These are phyloP conservation scores for Carduelis carduelis DNA, from an alignment of 2,797 vertebrate genomes.

Conservation along the genomic window DNA sequence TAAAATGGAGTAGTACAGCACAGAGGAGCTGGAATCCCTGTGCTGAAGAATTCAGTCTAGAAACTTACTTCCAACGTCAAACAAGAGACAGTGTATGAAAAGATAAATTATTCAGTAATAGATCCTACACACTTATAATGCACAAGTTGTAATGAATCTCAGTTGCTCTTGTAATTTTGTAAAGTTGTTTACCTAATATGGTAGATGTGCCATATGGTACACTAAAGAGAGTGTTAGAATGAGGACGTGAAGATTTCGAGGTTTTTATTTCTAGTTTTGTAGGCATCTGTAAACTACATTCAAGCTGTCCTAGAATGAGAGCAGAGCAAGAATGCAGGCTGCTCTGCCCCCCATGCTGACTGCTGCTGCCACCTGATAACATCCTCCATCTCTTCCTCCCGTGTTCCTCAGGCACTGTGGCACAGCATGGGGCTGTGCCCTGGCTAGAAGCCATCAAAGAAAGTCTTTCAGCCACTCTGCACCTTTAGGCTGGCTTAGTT, in stretches of 20 bases:
- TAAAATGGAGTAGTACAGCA: neutral
- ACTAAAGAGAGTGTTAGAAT: conserved; percentile 7
- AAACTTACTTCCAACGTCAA: neutral
- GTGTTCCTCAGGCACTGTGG: fast-evolving
- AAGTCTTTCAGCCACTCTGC: neutral
- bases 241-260: conserved; percentile 24
- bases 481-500: neutral
- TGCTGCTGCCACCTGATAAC: neutral
- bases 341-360: neutral
- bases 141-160: conserved; percentile 46
- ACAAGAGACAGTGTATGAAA: neutral
- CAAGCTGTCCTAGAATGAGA: neutral
- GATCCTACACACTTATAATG: conserved; percentile 34
- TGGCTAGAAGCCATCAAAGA: neutral
- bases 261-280: conserved; percentile 40
- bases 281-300: conserved; percentile 7
- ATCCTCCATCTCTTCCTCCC: neutral
- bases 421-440: neutral
- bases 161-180: conserved; percentile 45
- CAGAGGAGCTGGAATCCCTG: neutral
- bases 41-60: neutral
- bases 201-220: conserved; percentile 42
- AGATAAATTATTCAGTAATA: conserved; percentile 43
- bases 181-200: conserved; percentile 49
- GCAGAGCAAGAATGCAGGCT: neutral